phyloP scores from a whole-genome alignment of 2,888 invertebrate genomes.

The Nymphalis urticae region DNA sequence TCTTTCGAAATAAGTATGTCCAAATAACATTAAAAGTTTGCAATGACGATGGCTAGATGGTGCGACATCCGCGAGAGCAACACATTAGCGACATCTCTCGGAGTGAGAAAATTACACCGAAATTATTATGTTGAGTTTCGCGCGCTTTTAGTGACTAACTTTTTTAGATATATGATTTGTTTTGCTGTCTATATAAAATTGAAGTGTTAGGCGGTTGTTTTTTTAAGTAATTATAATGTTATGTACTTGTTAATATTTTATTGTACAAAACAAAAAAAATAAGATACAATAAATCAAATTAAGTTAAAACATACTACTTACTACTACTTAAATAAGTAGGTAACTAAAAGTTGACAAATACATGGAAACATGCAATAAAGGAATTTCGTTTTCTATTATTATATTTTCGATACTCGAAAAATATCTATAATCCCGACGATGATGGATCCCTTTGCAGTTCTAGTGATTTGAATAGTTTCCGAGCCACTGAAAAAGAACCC shows the following conservation, averaged over 20 bases:
- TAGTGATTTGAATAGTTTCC: too few species aligned
- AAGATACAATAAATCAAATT: too few species aligned
- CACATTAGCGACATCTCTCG: conserved; percentile 79
- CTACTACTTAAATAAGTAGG: too few species aligned
- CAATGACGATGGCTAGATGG: conserved; percentile 61
- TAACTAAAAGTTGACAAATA: too few species aligned
- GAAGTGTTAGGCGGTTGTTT: neutral
- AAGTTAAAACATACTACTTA: too few species aligned
- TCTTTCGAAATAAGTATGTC: conserved; percentile 28
- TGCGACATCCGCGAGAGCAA: conserved; percentile 68
- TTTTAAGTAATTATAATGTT: neutral
- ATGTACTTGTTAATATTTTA: neutral
- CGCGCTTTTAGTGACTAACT: conserved; percentile 46
- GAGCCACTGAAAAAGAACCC: too few species aligned
- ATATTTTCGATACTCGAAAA: too few species aligned
- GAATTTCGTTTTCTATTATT: too few species aligned
- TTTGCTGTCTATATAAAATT: conserved; percentile 12
- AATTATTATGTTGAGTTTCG: conserved; percentile 66
- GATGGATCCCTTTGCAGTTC: too few species aligned
- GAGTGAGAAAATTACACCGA: conserved; percentile 75
- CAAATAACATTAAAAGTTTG: conserved; percentile 48
- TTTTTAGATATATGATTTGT: conserved; percentile 31
- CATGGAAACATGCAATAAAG: too few species aligned
- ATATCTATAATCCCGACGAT: too few species aligned
- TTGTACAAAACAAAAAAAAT: neutral